These are phyloP conservation scores for Nephrotoma appendiculata DNA, from an alignment of 2,888 invertebrate species.

Conservation along the genomic window DNA sequence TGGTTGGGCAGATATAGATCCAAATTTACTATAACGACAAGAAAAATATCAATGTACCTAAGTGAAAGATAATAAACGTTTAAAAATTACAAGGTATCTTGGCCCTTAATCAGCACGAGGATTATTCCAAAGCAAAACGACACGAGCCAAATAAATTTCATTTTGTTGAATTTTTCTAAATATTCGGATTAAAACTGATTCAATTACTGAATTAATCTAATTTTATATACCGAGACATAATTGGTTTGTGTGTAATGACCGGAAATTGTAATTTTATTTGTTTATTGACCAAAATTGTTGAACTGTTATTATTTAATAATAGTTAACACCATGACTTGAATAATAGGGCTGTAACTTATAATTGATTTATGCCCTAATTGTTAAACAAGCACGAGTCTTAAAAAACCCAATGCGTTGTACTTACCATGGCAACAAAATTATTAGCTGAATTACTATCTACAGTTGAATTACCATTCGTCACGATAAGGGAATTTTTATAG, in stretches of 20 bases:
- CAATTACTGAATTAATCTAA: not conserved
- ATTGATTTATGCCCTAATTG: not conserved
- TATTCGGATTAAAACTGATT: not conserved
- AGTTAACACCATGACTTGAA: not conserved
- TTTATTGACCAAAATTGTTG: not conserved
- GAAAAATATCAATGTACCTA: not conserved
- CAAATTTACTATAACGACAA: not conserved
- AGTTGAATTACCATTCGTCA: conserved; percentile 14
- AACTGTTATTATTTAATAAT: not conserved
- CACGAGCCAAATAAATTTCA: not conserved
- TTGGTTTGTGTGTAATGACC: not conserved
- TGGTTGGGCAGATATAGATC: not conserved
- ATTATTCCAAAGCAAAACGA: not conserved
- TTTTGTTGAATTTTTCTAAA: not conserved
- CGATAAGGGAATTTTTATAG: conserved; percentile 14
- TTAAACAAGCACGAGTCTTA: not conserved
- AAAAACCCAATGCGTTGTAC: not conserved
- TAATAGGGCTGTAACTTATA: not conserved
- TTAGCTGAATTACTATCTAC: not conserved
- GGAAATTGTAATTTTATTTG: not conserved
- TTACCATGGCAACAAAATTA: conserved; percentile 1
- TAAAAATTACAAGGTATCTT: not conserved
- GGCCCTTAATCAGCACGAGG: not conserved
- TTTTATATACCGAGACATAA: not conserved
- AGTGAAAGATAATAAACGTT: not conserved